Base-by-base conservation (phyloP, 2,113 vertebrate species). In the Saiga tatarica region DNA sequence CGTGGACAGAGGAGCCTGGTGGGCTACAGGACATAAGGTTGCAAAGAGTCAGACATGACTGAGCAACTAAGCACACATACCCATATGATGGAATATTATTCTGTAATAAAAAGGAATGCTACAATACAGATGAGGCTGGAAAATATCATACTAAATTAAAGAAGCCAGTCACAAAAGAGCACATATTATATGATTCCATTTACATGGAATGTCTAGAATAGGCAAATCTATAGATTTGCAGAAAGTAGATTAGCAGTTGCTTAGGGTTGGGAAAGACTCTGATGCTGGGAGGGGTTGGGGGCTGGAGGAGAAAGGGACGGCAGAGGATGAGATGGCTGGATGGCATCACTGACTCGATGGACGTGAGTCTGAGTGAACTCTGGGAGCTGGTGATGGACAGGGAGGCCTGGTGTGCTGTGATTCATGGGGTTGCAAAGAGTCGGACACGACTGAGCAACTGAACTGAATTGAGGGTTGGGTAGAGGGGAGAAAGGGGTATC, bases 141-240 rank as follows among this genome's bases (percentile, higher is more conserved):
- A 95, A 93, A 71, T 36, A 79, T 57, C 23, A 76, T 39, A 16
- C 33, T 53, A 93, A 90, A 30, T 62, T 47, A 74, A 94, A 94
- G 82, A 50, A 50, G 23, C 25, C 50, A 91, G 33, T 94, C 52
- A 92, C 84, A 96, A 91, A 79, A 82, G 81, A 78, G n/a, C 60
- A 93, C 39, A n/a, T 55, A 86, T 39, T 25, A 5, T 30, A 71
- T n/a, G 78, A 86, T 12, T 95, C 42, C 7, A 47, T 26, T 81
- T 81, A 90, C 30, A 50, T 26, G 14, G 52, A 81, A 45, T 71
- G 12, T 55, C 30, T 53, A 45, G 25, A 87, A 83, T 5, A 95
- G 33, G n/a, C 7, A 87, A n/a, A 67, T 74, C 47, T 87, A 64
- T 26, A 82, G 71, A 93, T 84, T 57, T 57, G 60, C 28, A 67